These are phyloP conservation scores for Liparis tanakae DNA, from an alignment of 2,797 vertebrate genomes.

Conservation along the genomic window DNA sequence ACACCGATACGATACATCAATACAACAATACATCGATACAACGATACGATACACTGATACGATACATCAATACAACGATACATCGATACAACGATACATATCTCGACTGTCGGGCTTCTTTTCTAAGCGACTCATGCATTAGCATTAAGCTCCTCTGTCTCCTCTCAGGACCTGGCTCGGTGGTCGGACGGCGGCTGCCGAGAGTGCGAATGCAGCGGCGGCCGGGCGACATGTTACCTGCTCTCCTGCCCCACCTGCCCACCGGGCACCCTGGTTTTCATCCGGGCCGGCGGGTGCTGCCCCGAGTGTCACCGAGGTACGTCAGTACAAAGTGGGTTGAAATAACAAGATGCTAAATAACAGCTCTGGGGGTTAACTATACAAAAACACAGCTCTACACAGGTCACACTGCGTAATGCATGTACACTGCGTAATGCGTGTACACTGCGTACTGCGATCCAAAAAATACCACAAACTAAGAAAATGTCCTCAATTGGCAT, in stretches of 20 bases:
- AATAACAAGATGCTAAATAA: no score
- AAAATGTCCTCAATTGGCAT: not conserved
- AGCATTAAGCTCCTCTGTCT: slow-evolving; percentile 10
- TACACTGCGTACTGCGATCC: no score
- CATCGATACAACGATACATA: no score
- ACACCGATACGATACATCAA: no score
- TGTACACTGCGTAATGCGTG: no score
- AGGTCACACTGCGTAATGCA: no score
- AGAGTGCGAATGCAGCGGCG: slow-evolving; percentile 85
- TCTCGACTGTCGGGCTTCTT: slow-evolving; percentile 2
- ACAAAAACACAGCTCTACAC: no score
- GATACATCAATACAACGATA: no score
- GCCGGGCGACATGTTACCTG: slow-evolving; percentile 87
- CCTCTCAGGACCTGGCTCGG: slow-evolving; percentile 71
- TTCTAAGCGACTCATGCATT: not conserved
- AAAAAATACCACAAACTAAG: not conserved
- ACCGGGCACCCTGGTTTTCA: slow-evolving; percentile 74
- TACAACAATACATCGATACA: no score
- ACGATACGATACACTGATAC: no score
- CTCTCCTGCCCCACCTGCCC: slow-evolving; percentile 88
- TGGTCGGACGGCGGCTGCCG: slow-evolving; percentile 85
- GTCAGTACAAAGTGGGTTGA: not conserved
- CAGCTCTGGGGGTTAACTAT: no score
- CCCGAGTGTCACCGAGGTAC: slow-evolving; percentile 88
- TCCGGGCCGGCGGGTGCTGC: slow-evolving; percentile 84